Conservation (phyloP, 2,797 vertebrate species). For the Malacoctenus gilli region DNA sequence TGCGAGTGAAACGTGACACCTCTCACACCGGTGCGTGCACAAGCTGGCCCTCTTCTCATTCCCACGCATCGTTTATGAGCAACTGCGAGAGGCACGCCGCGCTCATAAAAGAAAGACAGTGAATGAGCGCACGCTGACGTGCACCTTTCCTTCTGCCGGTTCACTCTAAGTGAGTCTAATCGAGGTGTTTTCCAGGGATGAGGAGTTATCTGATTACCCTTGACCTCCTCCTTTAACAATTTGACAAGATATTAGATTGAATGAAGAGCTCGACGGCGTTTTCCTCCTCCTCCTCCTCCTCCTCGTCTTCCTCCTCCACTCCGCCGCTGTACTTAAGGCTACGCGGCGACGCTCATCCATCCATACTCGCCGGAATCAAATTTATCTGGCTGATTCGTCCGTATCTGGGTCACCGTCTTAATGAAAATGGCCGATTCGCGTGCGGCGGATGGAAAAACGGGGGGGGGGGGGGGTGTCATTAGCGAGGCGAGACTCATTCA, state of each 20-base stretch:
- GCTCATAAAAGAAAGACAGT: slow-evolving; percentile 26
- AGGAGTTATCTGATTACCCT: slow-evolving; percentile 55
- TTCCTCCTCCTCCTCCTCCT: rapidly evolving
- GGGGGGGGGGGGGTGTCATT: slow-evolving; percentile 55
- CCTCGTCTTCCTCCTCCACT: neutral
- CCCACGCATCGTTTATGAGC: slow-evolving; percentile 24
- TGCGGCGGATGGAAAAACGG: slow-evolving; percentile 42
- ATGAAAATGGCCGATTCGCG: slow-evolving; percentile 51
- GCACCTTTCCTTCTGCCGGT: slow-evolving; percentile 13
- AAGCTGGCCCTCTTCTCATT: slow-evolving; percentile 25
- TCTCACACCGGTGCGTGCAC: neutral
- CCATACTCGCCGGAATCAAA: slow-evolving; percentile 40
- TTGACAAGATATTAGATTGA: slow-evolving; percentile 22
- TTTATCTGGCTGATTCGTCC: slow-evolving; percentile 55
- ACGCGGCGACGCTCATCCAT: slow-evolving; percentile 32
- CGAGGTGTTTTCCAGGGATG: slow-evolving; percentile 23
- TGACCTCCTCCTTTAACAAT: slow-evolving; percentile 54
- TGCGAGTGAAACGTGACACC: slow-evolving; percentile 15
- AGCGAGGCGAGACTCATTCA: slow-evolving; percentile 48
- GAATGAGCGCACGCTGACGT: slow-evolving; percentile 22
- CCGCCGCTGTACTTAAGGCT: slow-evolving; percentile 24
- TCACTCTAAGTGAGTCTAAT: slow-evolving; percentile 52
- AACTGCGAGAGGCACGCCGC: slow-evolving; percentile 14
- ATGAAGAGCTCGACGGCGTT: slow-evolving; percentile 14
- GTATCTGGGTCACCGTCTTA: slow-evolving; percentile 64